Conservation (phyloP, 2,113 vertebrate genomes). For the Rhineura floridana region DNA sequence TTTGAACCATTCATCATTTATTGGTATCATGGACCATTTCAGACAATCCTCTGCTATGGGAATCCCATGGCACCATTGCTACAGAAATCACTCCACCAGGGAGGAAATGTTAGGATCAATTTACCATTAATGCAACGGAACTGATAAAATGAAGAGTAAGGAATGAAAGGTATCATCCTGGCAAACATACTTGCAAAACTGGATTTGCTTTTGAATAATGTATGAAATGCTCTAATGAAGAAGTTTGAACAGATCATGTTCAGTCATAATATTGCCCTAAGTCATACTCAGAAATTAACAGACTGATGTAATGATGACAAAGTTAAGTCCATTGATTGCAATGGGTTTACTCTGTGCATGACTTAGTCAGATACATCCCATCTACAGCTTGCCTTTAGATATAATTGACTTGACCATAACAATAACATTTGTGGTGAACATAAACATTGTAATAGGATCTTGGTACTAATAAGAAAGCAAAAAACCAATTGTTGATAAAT, state of each 20-base stretch:
- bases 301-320: no score
- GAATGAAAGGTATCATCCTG: not conserved
- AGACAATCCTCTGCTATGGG: not conserved
- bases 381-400: not conserved
- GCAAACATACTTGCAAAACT: not conserved
- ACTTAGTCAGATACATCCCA: not conserved
- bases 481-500: not conserved
- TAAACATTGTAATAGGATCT: not conserved
- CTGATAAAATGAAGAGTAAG: not conserved
- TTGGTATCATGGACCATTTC: not conserved
- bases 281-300: no score
- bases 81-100: not conserved
- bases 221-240: not conserved
- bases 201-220: not conserved
- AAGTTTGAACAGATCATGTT: slow-evolving; percentile 12
- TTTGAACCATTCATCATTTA: not conserved
- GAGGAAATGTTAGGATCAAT: not conserved
- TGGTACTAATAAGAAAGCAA: not conserved
- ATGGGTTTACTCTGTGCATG: no score
- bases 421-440: not conserved
- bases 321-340: no score
- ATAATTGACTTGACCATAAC: not conserved
- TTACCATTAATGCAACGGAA: not conserved
- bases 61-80: not conserved
- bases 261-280: not conserved